A percentile compares a stretch with the other conserved stretches of the same genome.
Evolutionary conservation across 1,140 invertebrate species (phyloP).

Genomic region (Chrysoperla carnea): DNA sequence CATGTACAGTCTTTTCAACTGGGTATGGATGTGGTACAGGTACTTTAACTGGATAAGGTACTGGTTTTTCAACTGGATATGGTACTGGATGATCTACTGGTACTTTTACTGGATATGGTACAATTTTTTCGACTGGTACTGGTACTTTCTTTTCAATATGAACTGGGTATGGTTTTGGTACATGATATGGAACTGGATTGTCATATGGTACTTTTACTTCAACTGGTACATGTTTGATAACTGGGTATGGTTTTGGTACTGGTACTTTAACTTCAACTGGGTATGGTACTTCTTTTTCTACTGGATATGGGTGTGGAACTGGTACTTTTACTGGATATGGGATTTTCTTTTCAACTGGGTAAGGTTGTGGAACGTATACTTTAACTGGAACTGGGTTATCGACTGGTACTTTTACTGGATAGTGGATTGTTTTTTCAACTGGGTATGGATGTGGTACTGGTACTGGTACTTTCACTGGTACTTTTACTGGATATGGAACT

Average conservation of each 20-base stretch:
- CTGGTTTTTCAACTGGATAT: constrained; percentile 31
- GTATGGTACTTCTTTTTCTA: constrained; percentile 25
- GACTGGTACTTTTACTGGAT: constrained; percentile 49
- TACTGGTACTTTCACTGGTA: constrained; percentile 37
- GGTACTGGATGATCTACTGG: constrained; percentile 22
- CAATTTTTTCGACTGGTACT: constrained; percentile 34
- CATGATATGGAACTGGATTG: constrained; percentile 8
- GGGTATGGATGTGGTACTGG: constrained; percentile 48
- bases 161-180: constrained; percentile 39
- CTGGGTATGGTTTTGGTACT: constrained; percentile 10
- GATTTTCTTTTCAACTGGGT: constrained; percentile 44
- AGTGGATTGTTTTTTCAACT: constrained; percentile 52
- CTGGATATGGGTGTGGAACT: constrained; percentile 40
- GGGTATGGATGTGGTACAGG: constrained; percentile 18
- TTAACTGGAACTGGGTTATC: constrained; percentile 44
- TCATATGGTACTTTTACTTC: constrained; percentile 10
- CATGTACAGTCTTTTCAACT: constrained; percentile 23
- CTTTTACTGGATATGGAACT: constrained; percentile 44
- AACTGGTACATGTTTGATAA: constrained; percentile 10
- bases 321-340: constrained; percentile 41
- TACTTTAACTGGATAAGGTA: constrained; percentile 26
- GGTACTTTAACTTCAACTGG: constrained; percentile 15
- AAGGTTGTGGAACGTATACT: constrained; percentile 45
- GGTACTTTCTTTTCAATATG: constrained; percentile 22
- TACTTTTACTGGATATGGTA: constrained; percentile 29